phyloP scores from a whole-genome alignment of 2,888 invertebrate species.

The Deilephila elpenor region DNA sequence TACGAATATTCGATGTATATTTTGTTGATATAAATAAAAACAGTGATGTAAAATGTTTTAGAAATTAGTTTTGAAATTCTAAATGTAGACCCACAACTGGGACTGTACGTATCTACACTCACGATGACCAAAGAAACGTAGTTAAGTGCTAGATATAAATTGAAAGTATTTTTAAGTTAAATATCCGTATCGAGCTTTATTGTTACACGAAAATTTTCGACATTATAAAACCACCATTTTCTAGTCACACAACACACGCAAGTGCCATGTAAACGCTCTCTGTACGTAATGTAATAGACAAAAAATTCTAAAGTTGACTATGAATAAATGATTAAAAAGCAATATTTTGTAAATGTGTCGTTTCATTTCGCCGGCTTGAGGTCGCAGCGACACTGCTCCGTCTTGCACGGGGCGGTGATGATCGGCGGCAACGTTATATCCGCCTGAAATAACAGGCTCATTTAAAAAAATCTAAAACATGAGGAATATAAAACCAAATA shows the following conservation, averaged over 20 bases:
- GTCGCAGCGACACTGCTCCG: conserved; percentile 50
- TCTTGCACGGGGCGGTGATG: conserved; percentile 47
- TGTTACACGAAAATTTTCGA: conserved; percentile 51
- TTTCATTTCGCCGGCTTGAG: conserved; percentile 57
- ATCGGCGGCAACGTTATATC: conserved; percentile 53
- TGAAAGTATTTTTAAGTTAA: conserved; percentile 48
- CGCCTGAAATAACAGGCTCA: conserved; percentile 41
- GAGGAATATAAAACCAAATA: no score
- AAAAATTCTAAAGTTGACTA: conserved; percentile 49
- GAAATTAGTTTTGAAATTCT: conserved; percentile 31
- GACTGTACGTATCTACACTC: conserved; percentile 65
- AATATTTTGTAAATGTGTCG: conserved; percentile 59
- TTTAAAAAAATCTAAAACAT: not conserved
- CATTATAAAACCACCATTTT: conserved; percentile 54
- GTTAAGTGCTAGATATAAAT: conserved; percentile 50
- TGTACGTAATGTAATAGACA: conserved; percentile 44
- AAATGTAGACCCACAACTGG: conserved; percentile 33
- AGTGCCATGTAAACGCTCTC: conserved; percentile 74
- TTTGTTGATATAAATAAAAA: conserved; percentile 21
- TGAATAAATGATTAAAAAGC: conserved; percentile 48
- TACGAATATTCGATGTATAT: conserved; percentile 23
- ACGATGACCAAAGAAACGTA: conserved; percentile 79
- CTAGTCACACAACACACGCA: conserved; percentile 68
- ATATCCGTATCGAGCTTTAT: conserved; percentile 47
- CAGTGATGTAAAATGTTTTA: conserved; percentile 25